These are phyloP conservation scores for Silurus aristotelis DNA, from an alignment of 2,797 vertebrate species.

Conservation along the genomic window DNA sequence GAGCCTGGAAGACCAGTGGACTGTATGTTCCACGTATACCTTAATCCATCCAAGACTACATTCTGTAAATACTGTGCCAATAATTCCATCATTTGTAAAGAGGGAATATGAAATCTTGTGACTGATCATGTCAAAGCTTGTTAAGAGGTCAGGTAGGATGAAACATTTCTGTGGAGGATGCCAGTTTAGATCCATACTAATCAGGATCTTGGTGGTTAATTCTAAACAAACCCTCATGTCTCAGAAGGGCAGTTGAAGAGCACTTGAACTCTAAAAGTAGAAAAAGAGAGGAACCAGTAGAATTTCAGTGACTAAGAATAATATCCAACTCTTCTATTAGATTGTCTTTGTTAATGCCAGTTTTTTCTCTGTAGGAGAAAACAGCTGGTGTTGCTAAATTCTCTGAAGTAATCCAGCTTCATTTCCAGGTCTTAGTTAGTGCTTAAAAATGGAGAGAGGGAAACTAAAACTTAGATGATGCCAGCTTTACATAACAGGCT, in stretches of 20 bases:
- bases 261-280: neutral
- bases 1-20: neutral
- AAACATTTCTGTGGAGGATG: neutral
- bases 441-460: neutral
- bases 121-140: neutral
- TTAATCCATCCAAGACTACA: too few relatives aligned
- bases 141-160: neutral
- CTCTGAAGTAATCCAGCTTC: neutral
- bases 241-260: neutral
- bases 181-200: neutral
- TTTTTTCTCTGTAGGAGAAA: neutral
- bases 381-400: neutral
- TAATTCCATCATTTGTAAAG: neutral
- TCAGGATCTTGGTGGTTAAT: neutral
- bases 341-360: neutral
- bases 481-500: neutral
- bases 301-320: neutral
- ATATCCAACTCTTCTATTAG: neutral
- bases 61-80: neutral
- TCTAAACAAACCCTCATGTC: neutral
- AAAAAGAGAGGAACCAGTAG: neutral
- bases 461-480: slow-evolving; percentile 13
- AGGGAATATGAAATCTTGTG: neutral
- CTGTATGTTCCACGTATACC: too few relatives aligned
- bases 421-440: neutral